Percentiles rank a stretch among this genome's conserved stretches.
phyloP scores from a whole-genome alignment of 2,797 vertebrate species.

The Siniperca scherzeri region DNA sequence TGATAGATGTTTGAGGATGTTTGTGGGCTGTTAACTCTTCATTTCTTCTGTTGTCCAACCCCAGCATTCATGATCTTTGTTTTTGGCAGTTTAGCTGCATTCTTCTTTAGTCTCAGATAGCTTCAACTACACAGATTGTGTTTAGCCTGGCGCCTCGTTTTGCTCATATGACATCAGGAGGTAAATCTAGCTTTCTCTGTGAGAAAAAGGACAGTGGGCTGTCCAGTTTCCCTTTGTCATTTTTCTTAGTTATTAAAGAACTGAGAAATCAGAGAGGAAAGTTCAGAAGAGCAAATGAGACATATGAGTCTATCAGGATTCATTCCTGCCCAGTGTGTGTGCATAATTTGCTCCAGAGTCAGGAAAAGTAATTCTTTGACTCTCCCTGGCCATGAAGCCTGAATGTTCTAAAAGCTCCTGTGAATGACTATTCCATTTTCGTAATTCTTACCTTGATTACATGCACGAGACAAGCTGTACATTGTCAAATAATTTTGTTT shows the following conservation, averaged over 20 bases:
- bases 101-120: constrained; percentile 58
- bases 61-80: constrained; percentile 25
- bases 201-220: constrained; percentile 15
- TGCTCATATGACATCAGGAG: constrained; percentile 47
- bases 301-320: constrained; percentile 6
- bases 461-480: neutral
- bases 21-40: neutral
- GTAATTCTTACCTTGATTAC: neutral
- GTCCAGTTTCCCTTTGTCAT: constrained; percentile 20
- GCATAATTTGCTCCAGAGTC: neutral
- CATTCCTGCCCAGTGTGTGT: neutral
- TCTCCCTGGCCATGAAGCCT: neutral
- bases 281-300: constrained; percentile 7
- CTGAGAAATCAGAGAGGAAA: constrained; percentile 18
- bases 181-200: constrained; percentile 58
- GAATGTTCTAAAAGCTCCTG: neutral
- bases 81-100: constrained; percentile 64
- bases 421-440: neutral
- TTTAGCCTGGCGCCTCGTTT: constrained; percentile 63
- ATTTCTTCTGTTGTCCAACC: constrained; percentile 26
- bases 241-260: constrained; percentile 18
- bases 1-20: neutral
- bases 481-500: neutral
- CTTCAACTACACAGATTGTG: constrained; percentile 55
- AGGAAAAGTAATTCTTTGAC: neutral